Evolutionary conservation across 2,888 invertebrate species (phyloP).

Genomic region (Euspilapteryx auroguttella): DNA sequence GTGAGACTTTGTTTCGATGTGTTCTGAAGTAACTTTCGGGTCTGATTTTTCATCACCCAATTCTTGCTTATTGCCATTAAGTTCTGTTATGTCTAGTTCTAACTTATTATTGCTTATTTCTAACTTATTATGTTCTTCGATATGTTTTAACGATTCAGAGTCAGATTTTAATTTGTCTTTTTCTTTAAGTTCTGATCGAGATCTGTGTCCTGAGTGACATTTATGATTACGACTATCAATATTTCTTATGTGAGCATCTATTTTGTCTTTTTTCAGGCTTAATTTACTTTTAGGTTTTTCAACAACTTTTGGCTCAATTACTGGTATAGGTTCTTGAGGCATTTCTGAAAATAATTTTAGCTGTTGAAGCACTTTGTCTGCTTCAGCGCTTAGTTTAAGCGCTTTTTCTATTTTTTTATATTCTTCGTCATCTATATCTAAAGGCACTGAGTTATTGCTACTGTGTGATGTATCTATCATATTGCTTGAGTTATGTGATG

Average conservation of each 20-base stretch:
- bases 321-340: slow-evolving; percentile 18
- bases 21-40: background rate
- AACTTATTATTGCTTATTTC: no score
- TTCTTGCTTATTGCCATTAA: no score
- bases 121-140: no score
- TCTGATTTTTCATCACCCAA: slow-evolving; percentile 8
- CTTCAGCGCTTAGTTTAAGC: slow-evolving; percentile 25
- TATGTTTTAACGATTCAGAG: no score
- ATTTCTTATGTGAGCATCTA: no score
- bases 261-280: no score
- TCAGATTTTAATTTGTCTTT: slow-evolving; percentile 11
- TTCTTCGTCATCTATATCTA: slow-evolving; percentile 13
- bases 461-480: background rate
- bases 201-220: background rate
- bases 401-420: slow-evolving; percentile 26
- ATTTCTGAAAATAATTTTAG: slow-evolving; percentile 28
- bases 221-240: no score
- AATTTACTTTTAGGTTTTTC: slow-evolving; percentile 7
- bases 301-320: slow-evolving; percentile 6
- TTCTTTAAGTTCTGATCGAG: background rate
- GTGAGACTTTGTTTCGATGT: slow-evolving; percentile 8
- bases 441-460: background rate
- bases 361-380: slow-evolving; percentile 19
- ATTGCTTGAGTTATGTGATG: background rate
- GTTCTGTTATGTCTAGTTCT: no score